Conservation (phyloP, 1,140 invertebrate species). For the Leptestheria dahalacensis region DNA sequence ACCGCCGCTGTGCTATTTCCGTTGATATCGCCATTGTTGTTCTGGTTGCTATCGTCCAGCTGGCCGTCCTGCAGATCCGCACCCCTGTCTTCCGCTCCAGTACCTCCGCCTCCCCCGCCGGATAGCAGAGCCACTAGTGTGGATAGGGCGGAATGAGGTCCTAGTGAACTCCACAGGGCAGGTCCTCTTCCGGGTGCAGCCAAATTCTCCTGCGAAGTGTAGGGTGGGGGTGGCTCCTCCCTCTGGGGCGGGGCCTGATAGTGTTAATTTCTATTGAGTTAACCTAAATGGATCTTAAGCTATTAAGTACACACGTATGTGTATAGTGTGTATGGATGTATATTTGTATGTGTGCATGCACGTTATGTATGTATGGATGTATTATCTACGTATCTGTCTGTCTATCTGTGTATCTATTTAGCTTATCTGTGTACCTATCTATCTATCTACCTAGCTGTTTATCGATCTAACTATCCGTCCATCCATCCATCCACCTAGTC, state of each 20-base stretch:
- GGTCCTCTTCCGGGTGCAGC: background rate
- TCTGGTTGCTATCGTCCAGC: slow-evolving; percentile 9
- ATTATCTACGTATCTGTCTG: too few species aligned
- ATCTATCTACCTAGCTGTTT: too few species aligned
- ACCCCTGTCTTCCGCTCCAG: background rate
- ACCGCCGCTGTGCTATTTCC: slow-evolving; percentile 19
- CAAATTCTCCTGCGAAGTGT: slow-evolving; percentile 33
- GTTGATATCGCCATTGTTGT: slow-evolving; percentile 22
- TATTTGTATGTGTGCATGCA: too few species aligned
- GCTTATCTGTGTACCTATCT: too few species aligned
- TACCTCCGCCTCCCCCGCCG: background rate
- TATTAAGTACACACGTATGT: too few species aligned
- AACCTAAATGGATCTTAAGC: too few species aligned
- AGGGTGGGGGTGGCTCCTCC: slow-evolving; percentile 34
- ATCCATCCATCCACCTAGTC: too few species aligned
- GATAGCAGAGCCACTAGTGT: slow-evolving; percentile 1
- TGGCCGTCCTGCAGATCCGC: background rate
- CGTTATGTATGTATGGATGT: too few species aligned
- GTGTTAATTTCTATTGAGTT: background rate
- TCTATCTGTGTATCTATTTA: too few species aligned
- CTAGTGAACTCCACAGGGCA: background rate
- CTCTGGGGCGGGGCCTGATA: background rate
- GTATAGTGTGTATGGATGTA: too few species aligned
- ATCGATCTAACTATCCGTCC: too few species aligned
- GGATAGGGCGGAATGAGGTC: background rate